Evolutionary conservation across 2,797 vertebrate genomes (phyloP), one percentile per base, ranked within the genome.

Genomic region (Scolopax rusticola): DNA sequence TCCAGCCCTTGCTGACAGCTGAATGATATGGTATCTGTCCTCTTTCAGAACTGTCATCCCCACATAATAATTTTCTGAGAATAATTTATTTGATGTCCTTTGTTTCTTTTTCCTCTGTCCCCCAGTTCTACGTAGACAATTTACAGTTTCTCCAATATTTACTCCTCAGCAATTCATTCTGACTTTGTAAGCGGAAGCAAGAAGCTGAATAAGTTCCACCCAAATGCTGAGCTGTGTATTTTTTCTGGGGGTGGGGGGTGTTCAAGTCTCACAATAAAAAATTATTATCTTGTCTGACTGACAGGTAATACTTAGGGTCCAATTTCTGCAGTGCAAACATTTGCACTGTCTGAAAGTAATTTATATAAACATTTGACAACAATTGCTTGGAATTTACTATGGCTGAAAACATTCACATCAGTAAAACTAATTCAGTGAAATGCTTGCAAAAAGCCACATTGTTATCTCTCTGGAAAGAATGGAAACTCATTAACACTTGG

Each of bases 1-100:
- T 45, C 36, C 85, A 96, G 65, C 67, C 76, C 67, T 57, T 60
- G 54, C 67, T 96, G 95, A 87, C 91, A 90, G 91, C 60, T 83
- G 94, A 86, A 91, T 95, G 91, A 64, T 76, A 48, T 1, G 7
- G 25, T 94, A 67, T 85, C 83, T 84, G 60, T 79, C 82, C 90
- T 63, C 47, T 30, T 89, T 88, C 91, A 84, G 80, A 88, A 47
- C 86, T 63, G 53, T 64, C 38, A 1, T 56, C 84, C 40, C 56
- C 8, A 8, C 48, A 9, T 32, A 50, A 89, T 89, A 51, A 91
- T 91, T 84, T 90, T 40, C 40, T 27, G 64, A 83, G 48, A 84
- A 86, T 76, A 68, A 54, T 82, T 92, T 70, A 69, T 53, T 38
- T 54, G 64, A 32, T 89, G 91, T 28, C 73, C 64, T 94, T 93